These are phyloP conservation scores for Volucella zonaria DNA, from an alignment of 2,888 invertebrate species.

Conservation along the genomic window DNA sequence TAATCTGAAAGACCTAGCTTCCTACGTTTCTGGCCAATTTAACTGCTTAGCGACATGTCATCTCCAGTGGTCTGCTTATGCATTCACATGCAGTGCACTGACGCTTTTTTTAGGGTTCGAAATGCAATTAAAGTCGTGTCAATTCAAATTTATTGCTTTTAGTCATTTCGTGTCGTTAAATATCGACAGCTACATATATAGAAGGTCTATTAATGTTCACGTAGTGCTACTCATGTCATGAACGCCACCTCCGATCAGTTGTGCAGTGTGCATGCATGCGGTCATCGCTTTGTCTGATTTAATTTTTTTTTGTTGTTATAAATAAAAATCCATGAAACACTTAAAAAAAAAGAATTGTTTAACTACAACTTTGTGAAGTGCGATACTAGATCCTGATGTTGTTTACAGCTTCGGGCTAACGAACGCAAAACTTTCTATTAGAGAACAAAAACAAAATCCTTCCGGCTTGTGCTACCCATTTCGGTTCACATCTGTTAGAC, in stretches of 20 bases:
- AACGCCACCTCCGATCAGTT: conserved; percentile 20
- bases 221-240: conserved; percentile 11
- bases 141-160: no score
- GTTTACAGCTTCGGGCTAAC: no score
- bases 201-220: conserved; percentile 14
- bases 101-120: no score
- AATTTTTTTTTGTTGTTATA: conserved; percentile 4
- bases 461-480: neutral
- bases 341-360: conserved; percentile 25
- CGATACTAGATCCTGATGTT: no score
- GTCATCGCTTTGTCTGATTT: conserved; percentile 54
- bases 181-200: conserved; percentile 41
- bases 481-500: conserved; percentile 32
- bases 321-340: neutral
- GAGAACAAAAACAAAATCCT: no score
- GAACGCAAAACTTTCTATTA: no score
- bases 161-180: conserved; percentile 9
- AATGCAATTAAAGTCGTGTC: no score
- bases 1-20: no score
- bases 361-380: neutral
- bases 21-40: no score
- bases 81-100: no score
- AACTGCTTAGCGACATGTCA: no score
- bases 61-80: no score
- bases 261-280: conserved; percentile 31